These are phyloP conservation scores for Andricus curvator DNA, from an alignment of 2,888 invertebrate species.

Conservation along the genomic window DNA sequence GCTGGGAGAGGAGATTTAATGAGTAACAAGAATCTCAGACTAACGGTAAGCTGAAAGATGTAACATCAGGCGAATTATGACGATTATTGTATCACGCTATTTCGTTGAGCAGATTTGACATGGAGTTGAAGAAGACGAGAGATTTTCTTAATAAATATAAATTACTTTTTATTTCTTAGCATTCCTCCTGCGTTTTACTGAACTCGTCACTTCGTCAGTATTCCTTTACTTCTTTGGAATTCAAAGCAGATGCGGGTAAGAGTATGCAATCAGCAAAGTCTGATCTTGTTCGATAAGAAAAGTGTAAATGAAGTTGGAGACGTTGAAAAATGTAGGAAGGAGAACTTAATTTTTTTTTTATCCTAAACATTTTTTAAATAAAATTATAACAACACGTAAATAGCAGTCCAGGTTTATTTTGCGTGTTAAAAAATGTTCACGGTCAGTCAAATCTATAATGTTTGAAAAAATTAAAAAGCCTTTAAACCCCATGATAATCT, in stretches of 20 bases:
- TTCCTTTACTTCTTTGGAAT: background rate
- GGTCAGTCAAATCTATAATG: too few relatives aligned
- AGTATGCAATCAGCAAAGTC: background rate
- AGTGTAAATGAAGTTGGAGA: background rate
- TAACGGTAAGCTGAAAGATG: constrained; percentile 23
- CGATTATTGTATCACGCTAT: constrained; percentile 29
- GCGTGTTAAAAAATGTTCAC: too few relatives aligned
- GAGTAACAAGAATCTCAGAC: constrained; percentile 9
- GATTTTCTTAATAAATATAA: background rate
- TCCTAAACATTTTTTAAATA: background rate
- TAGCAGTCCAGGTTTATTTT: too few relatives aligned
- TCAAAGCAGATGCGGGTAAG: background rate
- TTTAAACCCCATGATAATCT: too few relatives aligned
- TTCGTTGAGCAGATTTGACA: constrained; percentile 16
- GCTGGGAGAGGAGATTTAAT: background rate
- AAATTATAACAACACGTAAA: too few relatives aligned
- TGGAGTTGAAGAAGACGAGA: constrained; percentile 15
- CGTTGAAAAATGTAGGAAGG: background rate
- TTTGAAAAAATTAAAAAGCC: too few relatives aligned
- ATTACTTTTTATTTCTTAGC: background rate
- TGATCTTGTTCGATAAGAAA: background rate
- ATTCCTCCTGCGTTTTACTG: background rate
- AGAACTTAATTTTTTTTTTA: background rate
- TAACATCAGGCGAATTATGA: constrained; percentile 14
- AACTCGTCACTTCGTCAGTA: background rate